Conservation (phyloP, 2,797 vertebrate species). For the Amphiprion clarkii region DNA sequence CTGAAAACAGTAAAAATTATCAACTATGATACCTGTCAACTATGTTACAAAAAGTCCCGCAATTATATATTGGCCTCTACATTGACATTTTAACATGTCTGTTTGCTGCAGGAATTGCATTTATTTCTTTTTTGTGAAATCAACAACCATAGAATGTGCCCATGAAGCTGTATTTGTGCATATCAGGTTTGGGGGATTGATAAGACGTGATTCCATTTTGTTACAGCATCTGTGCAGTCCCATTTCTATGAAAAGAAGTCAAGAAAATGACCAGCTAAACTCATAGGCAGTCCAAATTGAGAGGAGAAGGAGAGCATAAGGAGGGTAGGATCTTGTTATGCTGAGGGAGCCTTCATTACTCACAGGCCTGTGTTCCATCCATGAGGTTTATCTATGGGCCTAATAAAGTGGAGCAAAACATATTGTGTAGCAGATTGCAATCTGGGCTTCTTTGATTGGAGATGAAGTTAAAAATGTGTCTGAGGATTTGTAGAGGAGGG, state of each 20-base stretch:
- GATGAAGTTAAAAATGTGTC: conserved; percentile 75
- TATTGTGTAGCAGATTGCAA: conserved; percentile 86
- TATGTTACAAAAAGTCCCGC: too few species aligned
- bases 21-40: too few species aligned
- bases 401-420: conserved; percentile 86
- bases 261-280: conserved; percentile 63
- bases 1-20: too few species aligned
- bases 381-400: conserved; percentile 77
- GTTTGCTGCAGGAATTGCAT: neutral
- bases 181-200: conserved; percentile 41
- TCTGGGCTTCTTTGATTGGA: conserved; percentile 83
- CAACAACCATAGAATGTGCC: too few species aligned
- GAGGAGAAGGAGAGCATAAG: conserved; percentile 63
- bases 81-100: neutral
- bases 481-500: conserved; percentile 61
- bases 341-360: conserved; percentile 75
- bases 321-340: conserved; percentile 73
- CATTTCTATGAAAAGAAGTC: conserved; percentile 28
- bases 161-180: neutral
- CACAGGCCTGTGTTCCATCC: conserved; percentile 72
- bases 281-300: conserved; percentile 52
- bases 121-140: neutral
- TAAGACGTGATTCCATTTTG: conserved; percentile 39
- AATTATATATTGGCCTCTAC: too few species aligned
- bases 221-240: conserved; percentile 42